A percentile compares a stretch with the other conserved stretches of the same genome.
Evolutionary conservation across 1,140 invertebrate species (phyloP).

Genomic region (Anastatus disparis): DNA sequence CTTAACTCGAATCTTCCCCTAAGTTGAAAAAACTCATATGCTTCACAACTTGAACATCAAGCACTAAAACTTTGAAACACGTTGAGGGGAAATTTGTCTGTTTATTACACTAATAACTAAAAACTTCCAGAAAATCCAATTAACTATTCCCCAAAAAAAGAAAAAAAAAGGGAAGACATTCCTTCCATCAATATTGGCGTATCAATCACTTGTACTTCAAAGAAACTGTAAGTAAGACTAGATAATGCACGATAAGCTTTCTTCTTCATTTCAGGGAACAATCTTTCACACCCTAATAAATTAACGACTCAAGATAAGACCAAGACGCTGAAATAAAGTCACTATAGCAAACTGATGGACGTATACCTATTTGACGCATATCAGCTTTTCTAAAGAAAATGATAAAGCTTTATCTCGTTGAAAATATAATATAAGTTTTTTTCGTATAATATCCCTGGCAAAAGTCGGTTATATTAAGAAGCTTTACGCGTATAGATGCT

Average conservation of each 20-base stretch:
- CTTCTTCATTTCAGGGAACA: conserved; percentile 4
- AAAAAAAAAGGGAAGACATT: background rate
- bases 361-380: background rate
- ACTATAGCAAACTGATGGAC: conserved; percentile 22
- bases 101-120: too few relatives aligned
- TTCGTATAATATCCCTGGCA: conserved; percentile 41
- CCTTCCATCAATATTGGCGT: background rate
- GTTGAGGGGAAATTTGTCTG: too few relatives aligned
- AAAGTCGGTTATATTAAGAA: conserved; percentile 26
- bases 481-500: background rate
- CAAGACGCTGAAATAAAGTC: conserved; percentile 14
- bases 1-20: too few relatives aligned
- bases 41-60: too few relatives aligned
- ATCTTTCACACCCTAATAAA: conserved; percentile 18
- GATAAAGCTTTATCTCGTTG: conserved; percentile 39
- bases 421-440: conserved; percentile 48
- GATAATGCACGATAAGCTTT: conserved; percentile 34
- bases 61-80: too few relatives aligned
- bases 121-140: too few relatives aligned
- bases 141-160: too few relatives aligned
- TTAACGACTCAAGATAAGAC: conserved; percentile 23
- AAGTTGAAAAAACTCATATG: too few relatives aligned
- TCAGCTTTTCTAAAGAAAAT: conserved; percentile 25
- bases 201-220: conserved; percentile 31
- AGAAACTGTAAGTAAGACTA: background rate